phyloP scores from a whole-genome alignment of 2,113 vertebrate genomes.

The Lichenostomus cassidix region DNA sequence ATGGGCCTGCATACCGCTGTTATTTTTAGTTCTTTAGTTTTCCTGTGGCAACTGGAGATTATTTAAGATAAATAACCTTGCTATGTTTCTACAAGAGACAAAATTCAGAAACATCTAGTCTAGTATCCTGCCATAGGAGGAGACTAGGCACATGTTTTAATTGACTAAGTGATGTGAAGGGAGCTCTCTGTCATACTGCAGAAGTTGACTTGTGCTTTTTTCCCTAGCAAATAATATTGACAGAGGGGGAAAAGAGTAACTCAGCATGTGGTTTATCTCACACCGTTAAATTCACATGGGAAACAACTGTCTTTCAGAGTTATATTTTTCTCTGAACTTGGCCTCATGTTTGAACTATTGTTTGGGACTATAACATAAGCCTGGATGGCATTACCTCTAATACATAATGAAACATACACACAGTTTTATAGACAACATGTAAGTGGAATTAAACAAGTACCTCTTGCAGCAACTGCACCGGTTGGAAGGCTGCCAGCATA shows the following conservation, averaged over 20 bases:
- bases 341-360: not conserved
- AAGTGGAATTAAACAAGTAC: not conserved
- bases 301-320: not conserved
- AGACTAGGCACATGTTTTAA: not conserved
- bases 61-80: not conserved
- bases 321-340: not conserved
- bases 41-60: not conserved
- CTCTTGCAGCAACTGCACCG: not conserved
- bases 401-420: not conserved
- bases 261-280: not conserved
- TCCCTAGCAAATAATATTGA: not conserved
- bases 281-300: not conserved
- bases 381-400: not conserved
- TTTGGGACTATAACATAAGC: not conserved
- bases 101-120: not conserved
- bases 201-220: not conserved
- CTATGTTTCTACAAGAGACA: not conserved
- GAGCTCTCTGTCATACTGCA: not conserved
- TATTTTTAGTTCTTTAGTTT: not conserved
- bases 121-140: not conserved
- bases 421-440: rapidly evolving
- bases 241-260: rapidly evolving
- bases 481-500: rapidly evolving
- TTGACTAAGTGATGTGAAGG: not conserved
- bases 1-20: not conserved